These are phyloP conservation scores for Corythornis cristatus DNA, from an alignment of 2,113 vertebrate species.

Conservation along the genomic window DNA sequence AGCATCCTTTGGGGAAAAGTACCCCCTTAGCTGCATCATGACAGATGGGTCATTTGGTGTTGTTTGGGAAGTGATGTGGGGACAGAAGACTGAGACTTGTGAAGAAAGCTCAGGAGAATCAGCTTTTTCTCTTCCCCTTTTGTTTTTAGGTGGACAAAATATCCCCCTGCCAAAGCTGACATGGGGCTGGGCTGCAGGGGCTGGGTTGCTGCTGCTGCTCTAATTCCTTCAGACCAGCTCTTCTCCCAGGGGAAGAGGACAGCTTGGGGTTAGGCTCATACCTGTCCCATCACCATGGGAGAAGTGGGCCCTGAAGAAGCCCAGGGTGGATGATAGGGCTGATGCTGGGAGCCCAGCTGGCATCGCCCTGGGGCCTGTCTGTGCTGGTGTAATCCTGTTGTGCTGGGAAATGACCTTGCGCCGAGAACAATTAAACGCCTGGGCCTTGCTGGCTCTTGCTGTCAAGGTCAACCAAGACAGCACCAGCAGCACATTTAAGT, in stretches of 20 bases:
- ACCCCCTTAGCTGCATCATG: background rate
- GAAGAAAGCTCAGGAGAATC: constrained; percentile 3
- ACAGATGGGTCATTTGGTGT: background rate
- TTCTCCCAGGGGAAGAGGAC: background rate
- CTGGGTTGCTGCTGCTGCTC: background rate
- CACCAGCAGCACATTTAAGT: background rate
- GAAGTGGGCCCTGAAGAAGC: background rate
- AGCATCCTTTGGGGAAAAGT: background rate
- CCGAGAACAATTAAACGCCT: background rate
- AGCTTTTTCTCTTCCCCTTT: constrained; percentile 57
- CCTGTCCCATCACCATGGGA: background rate
- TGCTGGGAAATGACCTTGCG: constrained; percentile 4
- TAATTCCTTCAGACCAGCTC: background rate
- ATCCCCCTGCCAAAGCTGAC: background rate
- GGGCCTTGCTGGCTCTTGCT: background rate
- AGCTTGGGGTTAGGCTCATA: background rate
- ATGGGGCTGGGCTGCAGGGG: background rate
- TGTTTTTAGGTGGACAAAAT: constrained; percentile 47
- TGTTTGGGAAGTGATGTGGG: accelerated
- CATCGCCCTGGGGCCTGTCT: background rate
- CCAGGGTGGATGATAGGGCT: background rate
- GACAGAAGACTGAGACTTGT: background rate
- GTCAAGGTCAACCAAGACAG: constrained; percentile 34
- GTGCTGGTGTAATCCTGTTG: background rate
- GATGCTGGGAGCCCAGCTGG: background rate